phyloP scores from a whole-genome alignment of 2,888 invertebrate species.

The Noctua fimbriata region DNA sequence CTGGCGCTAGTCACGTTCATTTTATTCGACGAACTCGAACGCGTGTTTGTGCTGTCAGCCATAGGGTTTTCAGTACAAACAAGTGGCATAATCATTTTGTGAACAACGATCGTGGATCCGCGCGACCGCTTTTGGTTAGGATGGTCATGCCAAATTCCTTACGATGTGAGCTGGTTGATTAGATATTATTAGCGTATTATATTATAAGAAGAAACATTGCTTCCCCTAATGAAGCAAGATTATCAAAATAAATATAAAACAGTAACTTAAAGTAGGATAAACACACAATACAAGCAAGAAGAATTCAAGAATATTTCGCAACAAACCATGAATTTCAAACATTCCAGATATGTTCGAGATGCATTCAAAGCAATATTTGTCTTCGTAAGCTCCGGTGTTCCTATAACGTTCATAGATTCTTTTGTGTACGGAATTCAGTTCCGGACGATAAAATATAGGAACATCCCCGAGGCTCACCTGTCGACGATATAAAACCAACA shows the following conservation, averaged over 20 bases:
- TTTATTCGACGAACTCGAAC: not conserved
- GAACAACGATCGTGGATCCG: not conserved
- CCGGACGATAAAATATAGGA: constrained; percentile 70
- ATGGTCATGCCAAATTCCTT: not conserved
- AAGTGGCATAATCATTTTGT: not conserved
- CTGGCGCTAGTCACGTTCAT: not conserved
- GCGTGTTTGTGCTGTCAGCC: not conserved
- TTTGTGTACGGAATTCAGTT: constrained; percentile 68
- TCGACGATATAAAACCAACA: constrained; percentile 78
- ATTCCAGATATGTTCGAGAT: constrained; percentile 38
- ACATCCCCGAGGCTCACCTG: constrained; percentile 78
- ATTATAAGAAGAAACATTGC: not conserved
- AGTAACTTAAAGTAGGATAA: constrained; percentile 5
- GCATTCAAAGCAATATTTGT: constrained; percentile 66
- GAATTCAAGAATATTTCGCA: constrained; percentile 35
- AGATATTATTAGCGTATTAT: not conserved
- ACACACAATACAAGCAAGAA: not conserved
- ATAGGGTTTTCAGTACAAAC: not conserved
- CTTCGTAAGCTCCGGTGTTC: constrained; percentile 64
- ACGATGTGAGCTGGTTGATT: not conserved
- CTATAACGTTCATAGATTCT: constrained; percentile 55
- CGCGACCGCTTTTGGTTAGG: not conserved
- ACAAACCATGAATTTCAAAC: constrained; percentile 45
- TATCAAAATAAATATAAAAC: not conserved
- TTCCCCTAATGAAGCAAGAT: not conserved